phyloP scores from a whole-genome alignment of 2,113 vertebrate genomes.

The Caracal caracal region DNA sequence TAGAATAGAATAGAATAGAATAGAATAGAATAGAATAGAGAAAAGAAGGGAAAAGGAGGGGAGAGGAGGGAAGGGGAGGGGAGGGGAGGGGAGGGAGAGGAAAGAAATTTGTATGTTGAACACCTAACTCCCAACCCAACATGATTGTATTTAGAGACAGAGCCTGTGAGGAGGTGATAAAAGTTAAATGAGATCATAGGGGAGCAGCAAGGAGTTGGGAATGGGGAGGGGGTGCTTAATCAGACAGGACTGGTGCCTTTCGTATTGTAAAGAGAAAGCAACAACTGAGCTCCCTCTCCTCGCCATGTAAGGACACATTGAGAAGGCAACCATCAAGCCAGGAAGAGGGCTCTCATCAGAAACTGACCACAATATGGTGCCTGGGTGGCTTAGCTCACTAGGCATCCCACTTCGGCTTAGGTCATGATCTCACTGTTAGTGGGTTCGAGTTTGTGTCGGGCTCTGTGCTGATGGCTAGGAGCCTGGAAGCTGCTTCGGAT shows the following conservation, averaged over 20 bases:
- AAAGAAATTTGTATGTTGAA: background rate
- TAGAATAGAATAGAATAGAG: too few relatives aligned
- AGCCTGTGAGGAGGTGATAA: background rate
- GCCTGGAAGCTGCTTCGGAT: too few relatives aligned
- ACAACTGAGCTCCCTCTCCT: too few relatives aligned
- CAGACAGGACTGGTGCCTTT: background rate
- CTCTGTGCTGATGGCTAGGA: too few relatives aligned
- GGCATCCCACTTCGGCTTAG: too few relatives aligned
- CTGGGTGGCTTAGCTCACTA: too few relatives aligned
- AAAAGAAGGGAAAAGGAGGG: accelerated
- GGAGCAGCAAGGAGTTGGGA: background rate
- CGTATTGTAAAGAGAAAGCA: background rate
- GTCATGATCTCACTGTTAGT: too few relatives aligned
- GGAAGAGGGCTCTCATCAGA: background rate
- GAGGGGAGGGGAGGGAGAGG: accelerated
- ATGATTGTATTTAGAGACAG: background rate
- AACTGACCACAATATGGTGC: background rate
- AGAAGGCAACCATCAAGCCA: background rate
- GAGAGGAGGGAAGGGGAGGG: background rate
- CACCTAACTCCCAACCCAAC: background rate
- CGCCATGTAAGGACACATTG: background rate
- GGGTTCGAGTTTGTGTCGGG: too few relatives aligned
- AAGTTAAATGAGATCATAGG: background rate
- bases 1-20: background rate
- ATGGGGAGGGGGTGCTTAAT: background rate